Evolutionary conservation across 2,113 vertebrate genomes (phyloP).

Genomic region (Aleadryas rufinucha): DNA sequence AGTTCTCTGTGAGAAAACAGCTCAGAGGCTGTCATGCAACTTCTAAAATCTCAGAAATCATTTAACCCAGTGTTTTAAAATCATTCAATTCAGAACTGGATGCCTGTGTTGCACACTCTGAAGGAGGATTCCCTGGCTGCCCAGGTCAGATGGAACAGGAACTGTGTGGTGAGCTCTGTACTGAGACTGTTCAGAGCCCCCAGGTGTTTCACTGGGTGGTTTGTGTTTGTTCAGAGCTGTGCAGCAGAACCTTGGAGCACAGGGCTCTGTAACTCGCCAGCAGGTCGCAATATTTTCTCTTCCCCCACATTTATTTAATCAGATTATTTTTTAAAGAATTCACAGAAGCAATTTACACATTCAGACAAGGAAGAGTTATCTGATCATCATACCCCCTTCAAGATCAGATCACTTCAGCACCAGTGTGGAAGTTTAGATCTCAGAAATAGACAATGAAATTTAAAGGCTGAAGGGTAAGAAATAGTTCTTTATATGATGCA

Average conservation of each 20-base stretch:
- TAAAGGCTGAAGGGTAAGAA: not conserved
- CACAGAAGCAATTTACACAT: not conserved
- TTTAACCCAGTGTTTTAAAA: not conserved
- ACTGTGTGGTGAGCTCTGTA: not conserved
- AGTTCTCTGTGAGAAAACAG: not conserved
- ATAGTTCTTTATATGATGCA: not conserved
- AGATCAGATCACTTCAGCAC: not conserved
- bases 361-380: not conserved
- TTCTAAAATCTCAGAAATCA: not conserved
- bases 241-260: not conserved
- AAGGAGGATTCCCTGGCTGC: not conserved
- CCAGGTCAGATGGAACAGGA: not conserved
- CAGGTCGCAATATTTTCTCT: not conserved
- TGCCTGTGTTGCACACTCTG: not conserved
- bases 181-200: not conserved
- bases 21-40: not conserved
- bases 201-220: not conserved
- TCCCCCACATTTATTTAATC: not conserved
- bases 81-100: fast-evolving
- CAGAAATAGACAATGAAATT: not conserved
- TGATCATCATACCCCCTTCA: not conserved
- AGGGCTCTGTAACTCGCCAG: not conserved
- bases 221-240: not conserved
- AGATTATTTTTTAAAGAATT: not conserved
- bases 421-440: not conserved